Evolutionary conservation across 2,888 invertebrate species (phyloP).

Genomic region (Andricus quercusramuli): DNA sequence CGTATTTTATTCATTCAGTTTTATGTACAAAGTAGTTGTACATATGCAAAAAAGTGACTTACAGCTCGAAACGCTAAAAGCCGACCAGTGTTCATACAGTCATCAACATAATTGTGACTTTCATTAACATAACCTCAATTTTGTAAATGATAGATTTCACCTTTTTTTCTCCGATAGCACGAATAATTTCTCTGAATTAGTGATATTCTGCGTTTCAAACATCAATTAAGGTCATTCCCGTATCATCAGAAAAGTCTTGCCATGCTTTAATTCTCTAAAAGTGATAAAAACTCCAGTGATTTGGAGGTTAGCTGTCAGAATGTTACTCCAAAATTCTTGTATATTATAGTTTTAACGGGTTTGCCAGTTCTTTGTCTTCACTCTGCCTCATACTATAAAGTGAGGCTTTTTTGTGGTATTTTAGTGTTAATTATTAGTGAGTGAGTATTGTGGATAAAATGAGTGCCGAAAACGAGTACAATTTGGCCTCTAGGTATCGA

Average conservation of each 20-base stretch:
- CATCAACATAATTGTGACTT: not conserved
- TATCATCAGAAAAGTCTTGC: not conserved
- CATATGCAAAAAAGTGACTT: no score
- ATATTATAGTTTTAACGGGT: not conserved
- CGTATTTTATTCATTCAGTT: no score
- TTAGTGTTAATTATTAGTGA: not conserved
- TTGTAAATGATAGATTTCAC: not conserved
- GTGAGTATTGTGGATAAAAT: constrained; percentile 48
- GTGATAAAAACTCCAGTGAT: not conserved
- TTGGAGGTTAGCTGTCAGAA: not conserved
- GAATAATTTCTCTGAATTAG: not conserved
- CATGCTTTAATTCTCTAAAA: not conserved
- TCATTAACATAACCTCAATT: not conserved
- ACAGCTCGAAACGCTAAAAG: no score
- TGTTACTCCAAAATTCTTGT: not conserved
- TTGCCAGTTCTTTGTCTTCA: no score
- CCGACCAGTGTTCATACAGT: no score
- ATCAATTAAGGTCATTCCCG: not conserved
- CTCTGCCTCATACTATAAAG: not conserved
- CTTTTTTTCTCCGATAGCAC: not conserved
- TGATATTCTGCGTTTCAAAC: not conserved
- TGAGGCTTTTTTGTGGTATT: not conserved
- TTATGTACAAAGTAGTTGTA: no score
- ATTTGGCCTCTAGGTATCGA: constrained; percentile 71
- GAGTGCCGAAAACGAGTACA: constrained; percentile 64